A percentile compares a stretch with the other conserved stretches of the same genome.
Conservation (phyloP, 2,113 vertebrate genomes). For the Felis chaus region DNA sequence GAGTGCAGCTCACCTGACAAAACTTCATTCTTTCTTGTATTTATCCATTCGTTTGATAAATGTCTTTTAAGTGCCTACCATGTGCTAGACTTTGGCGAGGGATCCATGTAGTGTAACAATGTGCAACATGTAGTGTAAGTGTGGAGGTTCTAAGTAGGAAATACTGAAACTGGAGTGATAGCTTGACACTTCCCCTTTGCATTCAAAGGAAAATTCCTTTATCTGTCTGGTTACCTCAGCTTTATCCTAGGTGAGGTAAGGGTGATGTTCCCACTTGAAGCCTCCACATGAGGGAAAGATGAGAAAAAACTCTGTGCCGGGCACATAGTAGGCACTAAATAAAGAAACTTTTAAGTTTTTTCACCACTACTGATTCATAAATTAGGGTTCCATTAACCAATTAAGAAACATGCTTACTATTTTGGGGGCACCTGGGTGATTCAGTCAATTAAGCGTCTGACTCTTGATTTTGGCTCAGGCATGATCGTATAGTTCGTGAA, state of each 20-base stretch:
- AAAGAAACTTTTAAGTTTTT: background rate
- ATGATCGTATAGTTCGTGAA: no score
- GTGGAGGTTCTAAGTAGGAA: background rate
- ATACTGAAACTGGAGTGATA: background rate
- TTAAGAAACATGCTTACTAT: background rate
- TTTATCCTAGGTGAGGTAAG: no score
- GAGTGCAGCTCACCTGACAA: background rate
- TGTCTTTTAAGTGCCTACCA: background rate
- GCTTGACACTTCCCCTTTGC: background rate
- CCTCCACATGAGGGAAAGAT: rapidly evolving
- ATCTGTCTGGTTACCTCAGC: background rate
- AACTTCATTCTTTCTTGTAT: background rate
- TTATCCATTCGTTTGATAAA: background rate
- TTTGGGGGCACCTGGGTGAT: no score
- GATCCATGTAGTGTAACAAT: no score
- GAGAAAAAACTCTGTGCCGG: rapidly evolving
- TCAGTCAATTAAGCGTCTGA: no score
- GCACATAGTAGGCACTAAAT: background rate
- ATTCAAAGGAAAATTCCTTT: background rate
- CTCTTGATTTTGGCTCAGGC: no score
- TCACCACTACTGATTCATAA: background rate
- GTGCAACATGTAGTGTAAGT: background rate
- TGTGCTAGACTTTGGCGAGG: background rate
- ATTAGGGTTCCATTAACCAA: background rate
- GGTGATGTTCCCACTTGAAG: background rate